Conservation (phyloP, 2,888 invertebrate genomes). For the Heterodera filipjevi region DNA sequence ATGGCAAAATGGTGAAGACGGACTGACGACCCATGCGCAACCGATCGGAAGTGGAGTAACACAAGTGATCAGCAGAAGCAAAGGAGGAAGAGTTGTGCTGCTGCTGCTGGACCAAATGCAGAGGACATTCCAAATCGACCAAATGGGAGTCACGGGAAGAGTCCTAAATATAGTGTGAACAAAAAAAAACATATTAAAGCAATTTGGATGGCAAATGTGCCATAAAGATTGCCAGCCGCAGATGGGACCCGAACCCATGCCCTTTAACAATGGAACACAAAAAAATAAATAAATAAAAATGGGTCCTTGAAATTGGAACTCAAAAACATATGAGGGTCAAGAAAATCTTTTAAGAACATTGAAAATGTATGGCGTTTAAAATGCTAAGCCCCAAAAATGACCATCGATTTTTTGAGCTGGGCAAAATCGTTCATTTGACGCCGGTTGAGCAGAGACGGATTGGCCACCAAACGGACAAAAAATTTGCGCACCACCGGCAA, state of each 20-base stretch:
- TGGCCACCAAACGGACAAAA: slow-evolving; percentile 25
- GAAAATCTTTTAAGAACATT: neutral
- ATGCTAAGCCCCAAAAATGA: no score
- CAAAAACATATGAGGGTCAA: no score
- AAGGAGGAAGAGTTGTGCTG: neutral
- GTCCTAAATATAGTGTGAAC: slow-evolving; percentile 8
- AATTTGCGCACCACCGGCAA: slow-evolving; percentile 32
- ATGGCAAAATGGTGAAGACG: slow-evolving; percentile 10
- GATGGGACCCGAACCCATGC: no score
- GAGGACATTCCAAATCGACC: slow-evolving; percentile 30
- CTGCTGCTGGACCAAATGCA: no score
- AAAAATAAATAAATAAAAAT: neutral
- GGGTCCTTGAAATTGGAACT: no score
- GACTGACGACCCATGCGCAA: slow-evolving; percentile 14
- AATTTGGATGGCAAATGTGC: no score
- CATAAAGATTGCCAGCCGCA: no score
- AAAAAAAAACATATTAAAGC: no score
- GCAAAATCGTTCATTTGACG: slow-evolving; percentile 15
- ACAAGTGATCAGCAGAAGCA: neutral
- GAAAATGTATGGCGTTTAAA: no score
- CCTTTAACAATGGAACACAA: no score
- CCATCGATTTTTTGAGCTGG: slow-evolving; percentile 29
- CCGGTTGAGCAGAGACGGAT: slow-evolving; percentile 1
- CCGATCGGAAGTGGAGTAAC: neutral
- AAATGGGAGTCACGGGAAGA: slow-evolving; percentile 31